A percentile compares a stretch with the other conserved stretches of the same genome.
These are phyloP conservation scores for Amazona finschi DNA, from an alignment of 2,797 vertebrate species.

Conservation along the genomic window DNA sequence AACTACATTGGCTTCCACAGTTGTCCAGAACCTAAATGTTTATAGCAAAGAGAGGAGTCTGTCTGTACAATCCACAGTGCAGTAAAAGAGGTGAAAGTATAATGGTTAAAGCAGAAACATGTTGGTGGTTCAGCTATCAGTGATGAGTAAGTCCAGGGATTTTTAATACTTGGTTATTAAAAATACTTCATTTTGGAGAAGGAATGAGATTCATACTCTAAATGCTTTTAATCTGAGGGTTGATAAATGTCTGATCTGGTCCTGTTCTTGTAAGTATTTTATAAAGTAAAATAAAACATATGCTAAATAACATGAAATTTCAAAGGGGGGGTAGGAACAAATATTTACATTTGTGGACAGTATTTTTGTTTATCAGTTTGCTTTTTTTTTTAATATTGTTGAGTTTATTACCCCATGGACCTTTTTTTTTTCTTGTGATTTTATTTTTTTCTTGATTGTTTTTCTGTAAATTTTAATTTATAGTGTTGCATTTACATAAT, in stretches of 20 bases:
- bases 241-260: not conserved
- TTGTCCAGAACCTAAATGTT: not conserved
- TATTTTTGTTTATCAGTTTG: not conserved
- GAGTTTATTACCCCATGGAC: not conserved
- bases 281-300: not conserved
- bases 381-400: not conserved
- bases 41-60: not conserved
- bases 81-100: not conserved
- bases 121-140: not conserved
- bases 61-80: not conserved
- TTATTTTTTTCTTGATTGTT: not conserved
- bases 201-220: not conserved
- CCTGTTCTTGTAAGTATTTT: not conserved
- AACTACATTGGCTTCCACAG: not conserved
- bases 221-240: not conserved
- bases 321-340: not conserved
- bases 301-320: not conserved
- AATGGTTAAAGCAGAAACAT: not conserved
- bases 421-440: not conserved
- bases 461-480: conserved; percentile 29
- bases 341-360: not conserved
- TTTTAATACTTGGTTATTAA: not conserved
- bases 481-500: conserved; percentile 34
- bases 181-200: not conserved
- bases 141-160: not conserved